Evolutionary conservation across 2,797 vertebrate genomes (phyloP).

Genomic region (Pampus argenteus): DNA sequence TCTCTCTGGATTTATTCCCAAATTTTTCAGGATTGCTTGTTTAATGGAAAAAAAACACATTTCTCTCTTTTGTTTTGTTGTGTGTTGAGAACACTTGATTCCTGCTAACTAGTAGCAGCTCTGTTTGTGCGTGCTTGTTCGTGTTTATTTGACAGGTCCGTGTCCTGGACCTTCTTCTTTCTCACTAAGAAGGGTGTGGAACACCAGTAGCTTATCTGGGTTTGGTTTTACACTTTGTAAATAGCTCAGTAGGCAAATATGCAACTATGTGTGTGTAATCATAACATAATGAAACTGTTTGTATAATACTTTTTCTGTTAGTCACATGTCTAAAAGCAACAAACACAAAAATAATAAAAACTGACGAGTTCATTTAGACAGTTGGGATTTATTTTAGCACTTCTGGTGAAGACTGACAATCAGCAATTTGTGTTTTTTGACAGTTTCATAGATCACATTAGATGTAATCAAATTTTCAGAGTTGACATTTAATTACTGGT

Average conservation of each 20-base stretch:
- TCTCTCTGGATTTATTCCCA: constrained; percentile 30
- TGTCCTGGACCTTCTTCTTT: constrained; percentile 44
- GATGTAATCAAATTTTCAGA: constrained; percentile 37
- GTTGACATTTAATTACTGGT: constrained; percentile 7
- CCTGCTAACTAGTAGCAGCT: constrained; percentile 39
- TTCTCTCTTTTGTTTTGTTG: constrained; percentile 19
- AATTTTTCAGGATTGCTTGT: constrained; percentile 25
- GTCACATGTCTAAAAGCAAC: constrained; percentile 18
- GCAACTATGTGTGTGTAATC: constrained; percentile 28
- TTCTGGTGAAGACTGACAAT: constrained; percentile 8
- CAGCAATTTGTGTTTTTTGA: constrained; percentile 20
- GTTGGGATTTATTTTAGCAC: constrained; percentile 14
- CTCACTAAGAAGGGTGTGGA: constrained; percentile 41
- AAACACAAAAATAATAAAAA: not conserved
- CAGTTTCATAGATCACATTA: constrained; percentile 8
- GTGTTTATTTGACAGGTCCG: constrained; percentile 68
- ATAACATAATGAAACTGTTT: constrained; percentile 39
- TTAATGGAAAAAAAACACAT: constrained; percentile 27
- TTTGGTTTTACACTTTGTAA: constrained; percentile 45
- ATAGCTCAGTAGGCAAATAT: constrained; percentile 47
- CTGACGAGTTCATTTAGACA: constrained; percentile 10
- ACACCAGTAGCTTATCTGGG: constrained; percentile 45
- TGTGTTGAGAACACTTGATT: constrained; percentile 44
- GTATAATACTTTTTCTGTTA: constrained; percentile 14
- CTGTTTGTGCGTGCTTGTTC: constrained; percentile 55